Evolutionary conservation across 2,113 vertebrate species (phyloP).

Genomic region (Emydocephalus ijimae): DNA sequence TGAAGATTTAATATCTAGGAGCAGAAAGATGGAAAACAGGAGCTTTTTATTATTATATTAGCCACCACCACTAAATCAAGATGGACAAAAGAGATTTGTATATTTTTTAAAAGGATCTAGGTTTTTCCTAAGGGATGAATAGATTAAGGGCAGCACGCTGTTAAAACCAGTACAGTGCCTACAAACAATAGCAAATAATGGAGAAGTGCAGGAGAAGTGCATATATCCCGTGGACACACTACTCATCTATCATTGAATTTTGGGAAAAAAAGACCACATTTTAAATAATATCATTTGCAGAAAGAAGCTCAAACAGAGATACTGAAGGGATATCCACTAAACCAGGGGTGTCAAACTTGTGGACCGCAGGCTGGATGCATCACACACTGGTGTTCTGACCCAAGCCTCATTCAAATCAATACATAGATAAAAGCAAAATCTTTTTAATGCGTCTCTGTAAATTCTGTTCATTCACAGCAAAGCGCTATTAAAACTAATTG

Average conservation of each 20-base stretch:
- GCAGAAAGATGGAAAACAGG: conserved; percentile 24
- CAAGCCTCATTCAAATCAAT: too few species aligned
- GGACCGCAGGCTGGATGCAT: too few species aligned
- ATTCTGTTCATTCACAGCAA: too few species aligned
- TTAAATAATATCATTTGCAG: neutral
- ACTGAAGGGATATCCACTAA: neutral
- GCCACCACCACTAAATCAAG: neutral
- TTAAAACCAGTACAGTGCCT: neutral
- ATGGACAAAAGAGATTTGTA: neutral
- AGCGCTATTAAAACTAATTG: too few species aligned
- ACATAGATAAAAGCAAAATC: too few species aligned
- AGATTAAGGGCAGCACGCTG: neutral
- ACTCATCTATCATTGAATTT: neutral
- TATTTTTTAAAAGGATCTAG: neutral
- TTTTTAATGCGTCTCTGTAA: too few species aligned
- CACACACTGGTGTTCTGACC: too few species aligned
- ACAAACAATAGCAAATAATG: neutral
- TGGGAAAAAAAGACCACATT: neutral
- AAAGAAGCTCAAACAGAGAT: neutral
- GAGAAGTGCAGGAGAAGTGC: neutral
- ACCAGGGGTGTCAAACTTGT: too few species aligned
- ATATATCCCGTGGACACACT: neutral
- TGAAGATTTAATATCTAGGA: neutral
- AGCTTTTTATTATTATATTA: neutral
- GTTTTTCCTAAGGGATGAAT: neutral